Evolutionary conservation across 2,888 invertebrate species (phyloP).

Genomic region (Ophraella communa): DNA sequence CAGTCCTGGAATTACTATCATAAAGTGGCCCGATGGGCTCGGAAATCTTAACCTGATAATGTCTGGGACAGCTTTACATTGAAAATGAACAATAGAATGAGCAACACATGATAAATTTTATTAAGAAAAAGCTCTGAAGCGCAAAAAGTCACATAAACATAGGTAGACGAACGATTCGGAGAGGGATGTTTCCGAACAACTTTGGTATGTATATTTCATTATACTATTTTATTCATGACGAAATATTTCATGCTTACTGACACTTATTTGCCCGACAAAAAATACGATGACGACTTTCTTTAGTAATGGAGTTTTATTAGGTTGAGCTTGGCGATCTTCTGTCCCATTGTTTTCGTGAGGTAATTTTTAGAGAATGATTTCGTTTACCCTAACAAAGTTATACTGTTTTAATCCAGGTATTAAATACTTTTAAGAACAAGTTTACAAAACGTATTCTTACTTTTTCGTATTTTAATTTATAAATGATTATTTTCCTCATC

Average conservation of each 20-base stretch:
- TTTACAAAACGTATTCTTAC: too few relatives aligned
- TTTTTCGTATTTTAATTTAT: too few relatives aligned
- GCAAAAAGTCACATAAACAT: slow-evolving; percentile 55
- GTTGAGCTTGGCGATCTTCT: background rate
- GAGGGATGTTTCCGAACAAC: slow-evolving; percentile 53
- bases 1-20: slow-evolving; percentile 4
- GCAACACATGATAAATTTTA: slow-evolving; percentile 59
- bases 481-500: too few relatives aligned
- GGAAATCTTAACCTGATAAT: slow-evolving; percentile 47
- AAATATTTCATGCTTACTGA: slow-evolving; percentile 46
- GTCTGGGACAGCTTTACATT: slow-evolving; percentile 44
- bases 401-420: too few relatives aligned
- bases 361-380: background rate
- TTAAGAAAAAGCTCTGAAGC: slow-evolving; percentile 53
- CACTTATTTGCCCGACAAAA: slow-evolving; percentile 44
- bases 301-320: slow-evolving; percentile 2
- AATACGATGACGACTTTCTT: slow-evolving; percentile 20
- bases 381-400: background rate
- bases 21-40: slow-evolving; percentile 26
- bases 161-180: slow-evolving; percentile 48
- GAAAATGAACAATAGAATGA: slow-evolving; percentile 48
- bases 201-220: slow-evolving; percentile 46
- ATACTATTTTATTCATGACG: slow-evolving; percentile 47
- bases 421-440: too few relatives aligned
- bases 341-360: background rate